These are phyloP conservation scores for Tachina lurida DNA, from an alignment of 2,888 invertebrate genomes.

Conservation along the genomic window DNA sequence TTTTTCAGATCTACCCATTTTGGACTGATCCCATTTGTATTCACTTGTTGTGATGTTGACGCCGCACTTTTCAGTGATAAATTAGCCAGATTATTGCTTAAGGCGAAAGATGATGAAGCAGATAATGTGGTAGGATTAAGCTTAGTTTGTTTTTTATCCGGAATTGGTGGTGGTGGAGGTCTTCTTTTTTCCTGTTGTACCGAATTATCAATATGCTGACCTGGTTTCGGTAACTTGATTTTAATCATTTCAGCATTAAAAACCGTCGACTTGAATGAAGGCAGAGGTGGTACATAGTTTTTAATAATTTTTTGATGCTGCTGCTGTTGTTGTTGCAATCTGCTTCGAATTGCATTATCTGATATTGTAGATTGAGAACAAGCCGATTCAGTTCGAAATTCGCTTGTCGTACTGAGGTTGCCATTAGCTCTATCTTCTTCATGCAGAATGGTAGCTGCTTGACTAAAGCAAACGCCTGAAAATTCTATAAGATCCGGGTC, in stretches of 20 bases:
- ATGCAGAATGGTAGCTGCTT: slow-evolving; percentile 84
- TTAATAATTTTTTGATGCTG: slow-evolving; percentile 76
- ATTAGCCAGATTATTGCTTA: slow-evolving; percentile 73
- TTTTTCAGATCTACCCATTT: slow-evolving; percentile 51
- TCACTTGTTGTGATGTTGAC: slow-evolving; percentile 42
- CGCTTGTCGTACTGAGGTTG: slow-evolving; percentile 74
- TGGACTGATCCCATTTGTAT: slow-evolving; percentile 46
- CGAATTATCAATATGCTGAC: slow-evolving; percentile 73
- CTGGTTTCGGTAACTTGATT: slow-evolving; percentile 82
- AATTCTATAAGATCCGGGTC: slow-evolving; percentile 85
- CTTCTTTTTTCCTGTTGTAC: slow-evolving; percentile 53
- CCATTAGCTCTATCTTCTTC: slow-evolving; percentile 76
- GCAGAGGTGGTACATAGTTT: slow-evolving; percentile 82
- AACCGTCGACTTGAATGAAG: slow-evolving; percentile 81
- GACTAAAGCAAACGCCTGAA: slow-evolving; percentile 88
- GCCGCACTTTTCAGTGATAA: slow-evolving; percentile 73
- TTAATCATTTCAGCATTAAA: slow-evolving; percentile 82
- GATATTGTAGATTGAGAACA: slow-evolving; percentile 89
- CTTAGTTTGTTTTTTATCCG: slow-evolving; percentile 75
- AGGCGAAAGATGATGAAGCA: slow-evolving; percentile 62
- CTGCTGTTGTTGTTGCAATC: slow-evolving; percentile 68
- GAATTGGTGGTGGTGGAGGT: slow-evolving; percentile 75
- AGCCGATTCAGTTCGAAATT: slow-evolving; percentile 85
- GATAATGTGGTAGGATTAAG: slow-evolving; percentile 64
- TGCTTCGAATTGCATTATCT: slow-evolving; percentile 78